phyloP scores from a whole-genome alignment of 2,113 vertebrate genomes.

The Chamaetylas fuelleborni region DNA sequence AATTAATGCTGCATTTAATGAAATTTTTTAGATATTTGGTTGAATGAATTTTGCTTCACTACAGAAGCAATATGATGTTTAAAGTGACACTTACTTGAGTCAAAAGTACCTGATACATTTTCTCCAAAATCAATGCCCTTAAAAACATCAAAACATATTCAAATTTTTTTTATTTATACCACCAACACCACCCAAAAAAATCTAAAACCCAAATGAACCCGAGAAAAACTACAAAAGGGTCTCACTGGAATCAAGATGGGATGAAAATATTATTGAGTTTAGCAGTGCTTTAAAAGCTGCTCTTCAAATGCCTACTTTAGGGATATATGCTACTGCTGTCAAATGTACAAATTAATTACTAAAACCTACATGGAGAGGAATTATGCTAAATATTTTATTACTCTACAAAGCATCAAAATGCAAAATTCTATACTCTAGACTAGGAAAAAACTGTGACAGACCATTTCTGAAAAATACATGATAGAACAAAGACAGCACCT shows the following conservation, averaged over 20 bases:
- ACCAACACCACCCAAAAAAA: not conserved
- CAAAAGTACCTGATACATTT: not conserved
- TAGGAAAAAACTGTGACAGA: not conserved
- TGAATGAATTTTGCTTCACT: not conserved
- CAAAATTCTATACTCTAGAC: not conserved
- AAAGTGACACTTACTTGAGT: not conserved
- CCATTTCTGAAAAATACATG: not conserved
- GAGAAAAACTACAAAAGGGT: not conserved
- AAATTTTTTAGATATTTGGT: not conserved
- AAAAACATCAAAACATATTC: not conserved
- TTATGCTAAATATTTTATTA: not conserved
- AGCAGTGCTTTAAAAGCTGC: not conserved
- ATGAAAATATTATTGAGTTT: not conserved
- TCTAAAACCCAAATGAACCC: not conserved
- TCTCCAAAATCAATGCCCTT: not conserved
- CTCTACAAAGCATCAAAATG: not conserved
- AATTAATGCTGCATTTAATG: not conserved
- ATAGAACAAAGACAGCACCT: not conserved
- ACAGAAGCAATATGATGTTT: not conserved
- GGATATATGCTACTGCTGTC: not conserved
- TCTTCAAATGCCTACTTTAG: not conserved
- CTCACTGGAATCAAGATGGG: not conserved
- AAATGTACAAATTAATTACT: not conserved
- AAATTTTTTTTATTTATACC: not conserved
- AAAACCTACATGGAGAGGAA: not conserved